Evolutionary conservation across 2,888 invertebrate genomes (phyloP).

Genomic region (Pristionchus entomophagus): DNA sequence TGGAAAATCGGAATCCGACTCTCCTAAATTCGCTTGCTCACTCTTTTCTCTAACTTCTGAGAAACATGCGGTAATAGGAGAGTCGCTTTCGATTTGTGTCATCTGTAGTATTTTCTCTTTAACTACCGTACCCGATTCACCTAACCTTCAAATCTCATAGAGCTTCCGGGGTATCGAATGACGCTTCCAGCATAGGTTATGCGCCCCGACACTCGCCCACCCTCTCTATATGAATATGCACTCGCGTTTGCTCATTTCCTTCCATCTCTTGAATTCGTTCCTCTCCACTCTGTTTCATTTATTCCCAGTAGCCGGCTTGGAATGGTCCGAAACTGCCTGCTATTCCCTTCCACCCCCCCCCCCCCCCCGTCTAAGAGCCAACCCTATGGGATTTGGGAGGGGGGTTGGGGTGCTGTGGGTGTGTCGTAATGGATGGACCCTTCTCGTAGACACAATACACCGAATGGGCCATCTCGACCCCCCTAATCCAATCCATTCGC

Average conservation of each 20-base stretch:
- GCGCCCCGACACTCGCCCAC: not conserved
- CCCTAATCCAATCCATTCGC: not conserved
- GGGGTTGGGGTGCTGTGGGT: not conserved
- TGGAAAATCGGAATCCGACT: no score
- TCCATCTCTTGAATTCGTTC: no score
- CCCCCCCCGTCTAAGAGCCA: not conserved
- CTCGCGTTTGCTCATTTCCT: slow-evolving; percentile 13
- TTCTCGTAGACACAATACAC: not conserved
- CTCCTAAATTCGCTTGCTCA: no score
- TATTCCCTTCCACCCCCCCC: not conserved
- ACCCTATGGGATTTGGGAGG: slow-evolving; percentile 11
- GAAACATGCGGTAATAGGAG: no score
- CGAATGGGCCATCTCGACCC: not conserved
- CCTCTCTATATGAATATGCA: not conserved
- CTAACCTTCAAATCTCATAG: not conserved
- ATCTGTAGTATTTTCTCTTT: no score
- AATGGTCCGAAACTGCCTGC: not conserved
- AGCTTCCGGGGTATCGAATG: not conserved
- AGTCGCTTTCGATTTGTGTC: no score
- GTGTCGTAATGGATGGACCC: not conserved
- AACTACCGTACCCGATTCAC: no score
- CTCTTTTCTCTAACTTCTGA: no score
- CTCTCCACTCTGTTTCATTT: not conserved
- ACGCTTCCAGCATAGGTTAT: slow-evolving; percentile 10
- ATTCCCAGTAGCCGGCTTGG: not conserved